phyloP scores from a whole-genome alignment of 2,888 invertebrate genomes.

The Apotomis capreana region DNA sequence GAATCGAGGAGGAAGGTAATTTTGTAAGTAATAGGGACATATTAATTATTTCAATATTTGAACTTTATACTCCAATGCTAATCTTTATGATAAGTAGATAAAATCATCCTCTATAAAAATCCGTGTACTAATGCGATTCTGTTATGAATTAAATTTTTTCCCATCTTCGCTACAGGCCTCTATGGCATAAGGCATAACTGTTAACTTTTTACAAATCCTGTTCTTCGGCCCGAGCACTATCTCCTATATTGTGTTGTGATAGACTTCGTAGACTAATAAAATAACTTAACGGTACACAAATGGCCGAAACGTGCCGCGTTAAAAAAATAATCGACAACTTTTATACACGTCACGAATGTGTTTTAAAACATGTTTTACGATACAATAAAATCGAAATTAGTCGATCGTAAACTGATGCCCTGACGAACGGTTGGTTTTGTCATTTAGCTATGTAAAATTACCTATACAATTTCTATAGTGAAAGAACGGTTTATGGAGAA shows the following conservation, averaged over 20 bases:
- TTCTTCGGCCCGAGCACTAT: conserved; percentile 23
- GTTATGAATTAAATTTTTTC: background rate
- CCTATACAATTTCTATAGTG: no score
- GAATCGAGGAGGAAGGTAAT: no score
- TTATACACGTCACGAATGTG: conserved; percentile 42
- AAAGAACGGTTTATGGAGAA: no score
- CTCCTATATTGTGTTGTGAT: conserved; percentile 39
- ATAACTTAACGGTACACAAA: conserved; percentile 46
- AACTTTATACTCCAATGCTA: no score
- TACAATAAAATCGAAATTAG: conserved; percentile 46
- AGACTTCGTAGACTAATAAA: conserved; percentile 45
- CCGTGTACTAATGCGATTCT: background rate
- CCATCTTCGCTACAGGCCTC: conserved; percentile 2
- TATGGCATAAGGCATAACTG: conserved; percentile 21
- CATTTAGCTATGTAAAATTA: no score
- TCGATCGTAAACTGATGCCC: conserved; percentile 24
- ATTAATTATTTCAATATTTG: no score
- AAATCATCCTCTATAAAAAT: background rate
- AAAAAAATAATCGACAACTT: conserved; percentile 39
- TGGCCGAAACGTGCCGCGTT: conserved; percentile 45
- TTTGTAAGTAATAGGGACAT: no score
- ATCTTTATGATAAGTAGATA: no score
- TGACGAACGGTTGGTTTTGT: conserved; percentile 18
- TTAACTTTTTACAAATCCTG: conserved; percentile 36
- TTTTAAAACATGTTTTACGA: conserved; percentile 44